Conservation (phyloP, 2,113 vertebrate species). For the Hydrolagus affinis region DNA sequence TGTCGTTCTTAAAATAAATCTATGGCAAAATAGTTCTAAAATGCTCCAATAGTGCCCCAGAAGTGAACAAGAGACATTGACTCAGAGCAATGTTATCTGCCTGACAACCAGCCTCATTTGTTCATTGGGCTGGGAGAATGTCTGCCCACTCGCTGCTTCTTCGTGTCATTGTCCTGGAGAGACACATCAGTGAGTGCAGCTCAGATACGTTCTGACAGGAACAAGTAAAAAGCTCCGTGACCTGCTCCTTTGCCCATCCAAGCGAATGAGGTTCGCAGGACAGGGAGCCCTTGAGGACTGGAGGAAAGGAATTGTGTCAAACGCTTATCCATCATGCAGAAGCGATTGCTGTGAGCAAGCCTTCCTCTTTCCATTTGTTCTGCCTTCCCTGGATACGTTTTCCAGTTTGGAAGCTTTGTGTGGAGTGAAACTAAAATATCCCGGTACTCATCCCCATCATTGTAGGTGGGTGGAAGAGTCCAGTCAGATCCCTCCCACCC, state of each 20-base stretch:
- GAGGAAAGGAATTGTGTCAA: not conserved
- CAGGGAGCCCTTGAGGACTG: not conserved
- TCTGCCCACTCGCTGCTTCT: not conserved
- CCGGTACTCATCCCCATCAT: not conserved
- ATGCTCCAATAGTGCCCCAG: not conserved
- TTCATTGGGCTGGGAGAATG: not conserved
- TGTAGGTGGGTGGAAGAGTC: not conserved
- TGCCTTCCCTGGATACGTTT: not conserved
- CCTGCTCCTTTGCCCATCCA: not conserved
- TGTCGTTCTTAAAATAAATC: no score
- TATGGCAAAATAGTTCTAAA: not conserved
- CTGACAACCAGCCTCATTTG: not conserved
- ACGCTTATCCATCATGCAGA: not conserved
- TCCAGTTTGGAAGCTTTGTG: not conserved
- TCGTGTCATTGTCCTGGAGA: not conserved
- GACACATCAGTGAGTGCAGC: not conserved
- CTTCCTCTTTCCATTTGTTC: not conserved
- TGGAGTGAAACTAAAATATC: not conserved
- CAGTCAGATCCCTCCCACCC: no score
- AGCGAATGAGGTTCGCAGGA: not conserved
- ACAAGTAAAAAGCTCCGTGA: not conserved
- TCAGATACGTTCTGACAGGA: not conserved
- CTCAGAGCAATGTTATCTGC: not conserved
- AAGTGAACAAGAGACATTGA: not conserved
- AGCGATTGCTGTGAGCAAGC: no score